Conservation (phyloP, 2,797 vertebrate species). For the Vireo griseus region DNA sequence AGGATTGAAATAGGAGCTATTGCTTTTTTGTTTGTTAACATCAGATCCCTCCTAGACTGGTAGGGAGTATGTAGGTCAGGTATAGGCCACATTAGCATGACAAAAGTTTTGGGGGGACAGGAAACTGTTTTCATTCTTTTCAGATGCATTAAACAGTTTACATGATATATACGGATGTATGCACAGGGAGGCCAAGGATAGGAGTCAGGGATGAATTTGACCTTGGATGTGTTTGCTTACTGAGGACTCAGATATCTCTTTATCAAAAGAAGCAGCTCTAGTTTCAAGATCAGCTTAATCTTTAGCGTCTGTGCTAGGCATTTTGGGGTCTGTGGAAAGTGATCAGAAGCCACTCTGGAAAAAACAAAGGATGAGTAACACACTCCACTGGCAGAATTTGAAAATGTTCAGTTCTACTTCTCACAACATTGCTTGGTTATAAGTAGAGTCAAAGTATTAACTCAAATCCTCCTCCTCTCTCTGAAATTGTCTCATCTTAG, state of each 20-base stretch:
- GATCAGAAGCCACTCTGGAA: not conserved
- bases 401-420: not conserved
- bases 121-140: not conserved
- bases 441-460: not conserved
- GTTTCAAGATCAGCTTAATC: conserved; percentile 45
- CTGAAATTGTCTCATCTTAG: not conserved
- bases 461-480: not conserved
- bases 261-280: not conserved
- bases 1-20: conserved; percentile 13
- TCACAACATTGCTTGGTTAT: not conserved
- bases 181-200: not conserved
- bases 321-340: not conserved
- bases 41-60: not conserved
- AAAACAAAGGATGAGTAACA: not conserved
- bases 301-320: not conserved
- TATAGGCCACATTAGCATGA: conserved; percentile 19
- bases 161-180: not conserved
- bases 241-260: not conserved
- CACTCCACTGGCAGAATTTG: not conserved
- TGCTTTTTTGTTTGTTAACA: conserved; percentile 15
- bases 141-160: not conserved
- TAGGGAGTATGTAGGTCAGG: not conserved
- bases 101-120: not conserved
- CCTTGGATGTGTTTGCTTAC: not conserved
- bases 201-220: not conserved